Percentiles rank a stretch among this genome's conserved stretches.
phyloP scores from a whole-genome alignment of 1,140 invertebrate genomes.

The Drosophila mojavensis region DNA sequence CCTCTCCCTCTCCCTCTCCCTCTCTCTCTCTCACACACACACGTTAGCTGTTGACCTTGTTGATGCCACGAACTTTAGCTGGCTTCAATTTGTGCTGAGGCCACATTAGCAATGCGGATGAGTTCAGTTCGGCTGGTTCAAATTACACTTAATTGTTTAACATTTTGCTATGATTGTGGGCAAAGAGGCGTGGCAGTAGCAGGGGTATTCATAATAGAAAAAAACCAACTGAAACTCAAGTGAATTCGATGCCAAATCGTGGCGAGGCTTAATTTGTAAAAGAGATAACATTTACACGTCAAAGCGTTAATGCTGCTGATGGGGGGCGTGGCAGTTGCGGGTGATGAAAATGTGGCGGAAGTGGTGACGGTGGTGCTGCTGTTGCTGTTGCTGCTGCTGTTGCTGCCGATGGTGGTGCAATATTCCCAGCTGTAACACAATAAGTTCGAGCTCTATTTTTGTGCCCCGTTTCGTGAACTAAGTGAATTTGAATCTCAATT shows the following conservation, averaged over 20 bases:
- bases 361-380: slow-evolving; percentile 16
- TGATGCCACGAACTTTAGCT: slow-evolving; percentile 23
- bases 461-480: slow-evolving; percentile 31
- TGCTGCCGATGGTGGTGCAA: slow-evolving; percentile 17
- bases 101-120: slow-evolving; percentile 14
- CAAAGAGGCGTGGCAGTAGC: slow-evolving; percentile 7
- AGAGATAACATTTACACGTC: slow-evolving; percentile 82
- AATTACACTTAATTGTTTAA: slow-evolving; percentile 80
- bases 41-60: not conserved
- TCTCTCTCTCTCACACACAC: not conserved
- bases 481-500: slow-evolving; percentile 83
- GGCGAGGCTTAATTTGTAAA: slow-evolving; percentile 71
- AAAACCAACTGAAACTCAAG: slow-evolving; percentile 31
- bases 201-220: slow-evolving; percentile 42
- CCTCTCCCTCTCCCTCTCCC: not conserved
- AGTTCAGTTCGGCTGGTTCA: slow-evolving; percentile 57
- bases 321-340: slow-evolving; percentile 37
- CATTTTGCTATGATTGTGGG: slow-evolving; percentile 55
- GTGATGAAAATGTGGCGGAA: slow-evolving; percentile 18
- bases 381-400: slow-evolving; percentile 9
- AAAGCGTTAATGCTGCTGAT: slow-evolving; percentile 40
- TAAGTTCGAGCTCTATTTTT: slow-evolving; percentile 34
- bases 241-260: slow-evolving; percentile 24
- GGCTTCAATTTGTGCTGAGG: slow-evolving; percentile 1
- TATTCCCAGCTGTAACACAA: slow-evolving; percentile 66